These are phyloP conservation scores for Lepus oiostolus DNA, from an alignment of 2,797 vertebrate genomes.

Conservation along the genomic window DNA sequence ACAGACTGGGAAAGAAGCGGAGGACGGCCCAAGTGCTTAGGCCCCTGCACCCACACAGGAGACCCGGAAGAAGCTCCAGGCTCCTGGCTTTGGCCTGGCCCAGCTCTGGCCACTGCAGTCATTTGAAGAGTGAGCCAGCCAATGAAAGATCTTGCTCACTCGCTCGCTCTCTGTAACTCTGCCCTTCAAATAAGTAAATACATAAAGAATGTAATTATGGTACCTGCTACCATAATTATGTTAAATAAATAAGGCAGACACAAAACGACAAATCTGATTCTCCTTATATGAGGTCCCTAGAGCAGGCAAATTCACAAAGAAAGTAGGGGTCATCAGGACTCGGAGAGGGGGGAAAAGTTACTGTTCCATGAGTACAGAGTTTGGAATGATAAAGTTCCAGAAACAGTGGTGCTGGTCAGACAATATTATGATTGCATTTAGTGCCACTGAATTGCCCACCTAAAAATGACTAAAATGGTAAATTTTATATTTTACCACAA, in stretches of 20 bases:
- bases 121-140: too few species aligned
- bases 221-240: background rate
- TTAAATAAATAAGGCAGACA: background rate
- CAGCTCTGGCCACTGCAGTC: too few species aligned
- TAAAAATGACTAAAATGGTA: background rate
- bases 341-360: background rate
- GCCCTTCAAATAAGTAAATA: too few species aligned
- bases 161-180: too few species aligned
- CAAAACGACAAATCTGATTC: background rate
- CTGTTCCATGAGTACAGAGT: background rate
- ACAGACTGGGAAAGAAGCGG: too few species aligned
- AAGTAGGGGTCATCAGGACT: background rate
- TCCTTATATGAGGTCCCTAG: too few species aligned
- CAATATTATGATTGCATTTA: background rate
- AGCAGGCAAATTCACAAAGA: background rate
- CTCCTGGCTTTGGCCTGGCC: too few species aligned
- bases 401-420: background rate
- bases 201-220: background rate
- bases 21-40: too few species aligned
- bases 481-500: background rate
- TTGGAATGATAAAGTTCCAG: background rate
- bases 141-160: too few species aligned
- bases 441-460: background rate
- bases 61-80: too few species aligned
- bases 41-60: too few species aligned